Evolutionary conservation across 30 jellyfish, hydroid and myxozoan species (phyloP).

Genomic region (Mastigias papua): DNA sequence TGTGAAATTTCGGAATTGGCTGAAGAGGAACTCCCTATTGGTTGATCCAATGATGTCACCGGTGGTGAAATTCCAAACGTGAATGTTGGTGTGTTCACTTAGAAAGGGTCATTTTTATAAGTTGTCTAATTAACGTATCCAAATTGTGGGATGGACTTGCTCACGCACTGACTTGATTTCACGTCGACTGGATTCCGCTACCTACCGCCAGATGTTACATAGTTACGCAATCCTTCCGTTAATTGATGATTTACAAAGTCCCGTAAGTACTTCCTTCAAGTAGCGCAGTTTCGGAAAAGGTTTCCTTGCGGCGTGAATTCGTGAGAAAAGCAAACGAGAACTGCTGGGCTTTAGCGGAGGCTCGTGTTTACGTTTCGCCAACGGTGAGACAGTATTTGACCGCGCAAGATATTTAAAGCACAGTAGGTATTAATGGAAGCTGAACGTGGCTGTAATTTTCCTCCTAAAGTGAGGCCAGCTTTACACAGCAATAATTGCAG

Average conservation of each 20-base stretch:
- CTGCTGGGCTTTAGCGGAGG: neutral
- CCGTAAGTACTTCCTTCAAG: conserved; percentile 21
- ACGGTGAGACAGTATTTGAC: neutral
- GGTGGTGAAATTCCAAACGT: too few species aligned
- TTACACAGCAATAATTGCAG: too few species aligned
- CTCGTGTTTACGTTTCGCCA: neutral
- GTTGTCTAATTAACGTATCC: neutral
- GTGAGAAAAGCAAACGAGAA: neutral
- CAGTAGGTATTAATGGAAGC: too few species aligned
- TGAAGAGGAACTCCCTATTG: too few species aligned
- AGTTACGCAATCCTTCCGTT: neutral
- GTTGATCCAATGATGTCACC: too few species aligned
- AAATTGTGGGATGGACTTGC: neutral
- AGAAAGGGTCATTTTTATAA: neutral
- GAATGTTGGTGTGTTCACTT: neutral
- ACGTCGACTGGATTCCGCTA: conserved; percentile 13
- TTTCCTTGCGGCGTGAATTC: conserved; percentile 7
- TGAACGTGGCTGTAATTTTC: too few species aligned
- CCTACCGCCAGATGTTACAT: conserved; percentile 1
- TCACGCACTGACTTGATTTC: conserved; percentile 6
- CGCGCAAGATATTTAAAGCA: neutral
- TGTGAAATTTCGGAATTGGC: too few species aligned
- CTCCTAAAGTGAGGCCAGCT: too few species aligned
- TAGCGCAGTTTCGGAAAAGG: conserved; percentile 19
- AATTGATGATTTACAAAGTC: conserved; percentile 7